Evolutionary conservation across 2,888 invertebrate species (phyloP), one percentile per base, ranked within the genome.

Genomic region (Drosophila buzzatii): DNA sequence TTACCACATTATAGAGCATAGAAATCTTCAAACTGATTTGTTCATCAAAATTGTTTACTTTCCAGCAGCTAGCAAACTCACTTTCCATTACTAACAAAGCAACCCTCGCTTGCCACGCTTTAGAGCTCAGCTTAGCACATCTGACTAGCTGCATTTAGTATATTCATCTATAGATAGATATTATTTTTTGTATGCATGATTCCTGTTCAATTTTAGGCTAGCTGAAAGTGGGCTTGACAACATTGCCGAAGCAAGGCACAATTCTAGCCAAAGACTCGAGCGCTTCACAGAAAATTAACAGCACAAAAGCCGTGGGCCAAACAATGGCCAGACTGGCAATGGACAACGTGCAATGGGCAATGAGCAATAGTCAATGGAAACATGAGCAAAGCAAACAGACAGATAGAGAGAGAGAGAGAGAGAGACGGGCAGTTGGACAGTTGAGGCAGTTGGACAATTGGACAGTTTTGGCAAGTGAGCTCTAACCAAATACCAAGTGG

Each of bases 401-500:
- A 68, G 52, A 68, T 58, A 60, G 9, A 33, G 72, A 79, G 53
- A 66, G 49, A 68, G 58, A 62, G 20, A 61, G 23, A 63, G 63
- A 33, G 18, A 3, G 55, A 58, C 56, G 58, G 58, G 45, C 53
- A 64, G 55, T 14, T 37, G 52, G 64, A 51, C 55, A 56, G 44
- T 37, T 23, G 35, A 20, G 39, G 47, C 61, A 59, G 58, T 31
- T 37, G 41, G 53, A 61, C 53, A 41, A 53, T 41, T 42, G 31
- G 60, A 52, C 55, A 62, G 59, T 60, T 71, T 66, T 45, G 47
- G 58, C 58, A 73, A 70, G 66, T 73, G 77, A 77, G 71, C 75
- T 85, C 81, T 81, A 80, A 72, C 86, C 86, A 86, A 83, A 88
- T 88, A 88, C 72, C 78, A 88, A 86, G 69, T 69, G 77, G 55